Base-by-base conservation (phyloP, 2,797 vertebrate species). In the Sebastes reedi region DNA sequence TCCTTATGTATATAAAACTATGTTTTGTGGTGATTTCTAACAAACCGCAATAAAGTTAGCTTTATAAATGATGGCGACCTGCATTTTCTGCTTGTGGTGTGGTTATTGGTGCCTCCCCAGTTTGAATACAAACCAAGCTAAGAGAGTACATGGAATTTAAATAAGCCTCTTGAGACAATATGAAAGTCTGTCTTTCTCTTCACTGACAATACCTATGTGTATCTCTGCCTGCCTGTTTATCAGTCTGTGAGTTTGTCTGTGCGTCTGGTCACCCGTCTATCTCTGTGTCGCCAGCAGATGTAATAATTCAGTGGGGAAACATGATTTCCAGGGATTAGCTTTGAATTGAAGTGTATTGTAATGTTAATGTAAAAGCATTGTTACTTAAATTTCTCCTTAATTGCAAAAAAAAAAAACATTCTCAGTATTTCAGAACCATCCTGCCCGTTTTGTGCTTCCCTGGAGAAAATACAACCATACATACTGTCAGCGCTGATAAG, bases 401-500 rank as follows among this genome's bases (percentile, higher is more conserved):
- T 76, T 79, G 64, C 32, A 55, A 24, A 46, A 79, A 72, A 24
- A 9, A 42, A 60, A 69, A n/a, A 55, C 32, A 70, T 65, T 83
- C 22, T 34, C 3, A 58, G 30, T 70, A 46, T 72, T 67, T 75
- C 55, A 75, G 36, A 85, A 62, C 36, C 60, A 70, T 68, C 64
- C 71, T 3, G 69, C 54, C 8, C 71, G 39, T 77, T 65, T 82
- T 1, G 5, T 76, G 50, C 42, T 54, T 67, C 55, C 60, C 60
- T 80, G 74, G 80, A 87, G 81, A 87, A 85, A 93, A 91, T 81
- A 64, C 46, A 87, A 75, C 69, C 62, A 32, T 78, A 85, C 89
- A 81, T 76, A 69, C 79, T 90, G 90, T 79, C 79, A 46, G 88
- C 1, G 1, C 88, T 86, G 92, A 94, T 94, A 95, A 93, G 88